These are phyloP conservation scores for Xenotilapia flavipinnis DNA, from an alignment of 2,113 vertebrate species.

Conservation along the genomic window DNA sequence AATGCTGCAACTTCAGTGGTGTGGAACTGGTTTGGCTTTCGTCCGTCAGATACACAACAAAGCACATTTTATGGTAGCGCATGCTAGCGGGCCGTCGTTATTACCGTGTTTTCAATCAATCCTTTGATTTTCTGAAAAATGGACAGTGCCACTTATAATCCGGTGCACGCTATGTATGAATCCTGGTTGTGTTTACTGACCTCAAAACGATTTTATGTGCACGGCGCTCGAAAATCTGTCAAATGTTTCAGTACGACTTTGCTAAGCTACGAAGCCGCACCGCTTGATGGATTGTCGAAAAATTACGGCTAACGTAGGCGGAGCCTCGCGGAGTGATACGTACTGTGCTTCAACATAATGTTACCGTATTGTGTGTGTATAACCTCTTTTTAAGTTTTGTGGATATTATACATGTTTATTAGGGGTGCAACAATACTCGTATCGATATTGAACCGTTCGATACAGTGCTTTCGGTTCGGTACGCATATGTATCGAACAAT, in stretches of 20 bases:
- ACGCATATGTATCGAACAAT: too few relatives aligned
- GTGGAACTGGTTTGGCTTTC: background rate
- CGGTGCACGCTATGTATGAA: accelerated
- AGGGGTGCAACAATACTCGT: too few relatives aligned
- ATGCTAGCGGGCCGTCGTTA: background rate
- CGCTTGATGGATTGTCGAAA: accelerated
- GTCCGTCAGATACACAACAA: background rate
- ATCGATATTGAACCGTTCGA: too few relatives aligned
- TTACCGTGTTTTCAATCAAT: accelerated
- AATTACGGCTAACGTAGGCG: accelerated
- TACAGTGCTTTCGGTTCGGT: too few relatives aligned
- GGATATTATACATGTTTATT: background rate
- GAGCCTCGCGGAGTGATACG: too few relatives aligned
- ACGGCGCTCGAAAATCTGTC: accelerated
- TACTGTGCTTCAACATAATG: too few relatives aligned
- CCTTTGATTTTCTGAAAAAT: background rate
- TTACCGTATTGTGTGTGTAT: too few relatives aligned
- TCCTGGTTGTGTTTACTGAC: background rate
- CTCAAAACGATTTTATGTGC: accelerated
- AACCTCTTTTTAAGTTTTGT: too few relatives aligned
- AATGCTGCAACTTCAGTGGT: accelerated
- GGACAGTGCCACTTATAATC: accelerated
- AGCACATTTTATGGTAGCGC: accelerated
- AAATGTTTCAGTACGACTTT: accelerated
- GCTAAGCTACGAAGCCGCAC: accelerated